Conservation (phyloP, 2,113 vertebrate species). For the Tretioscincus oriximinensis region DNA sequence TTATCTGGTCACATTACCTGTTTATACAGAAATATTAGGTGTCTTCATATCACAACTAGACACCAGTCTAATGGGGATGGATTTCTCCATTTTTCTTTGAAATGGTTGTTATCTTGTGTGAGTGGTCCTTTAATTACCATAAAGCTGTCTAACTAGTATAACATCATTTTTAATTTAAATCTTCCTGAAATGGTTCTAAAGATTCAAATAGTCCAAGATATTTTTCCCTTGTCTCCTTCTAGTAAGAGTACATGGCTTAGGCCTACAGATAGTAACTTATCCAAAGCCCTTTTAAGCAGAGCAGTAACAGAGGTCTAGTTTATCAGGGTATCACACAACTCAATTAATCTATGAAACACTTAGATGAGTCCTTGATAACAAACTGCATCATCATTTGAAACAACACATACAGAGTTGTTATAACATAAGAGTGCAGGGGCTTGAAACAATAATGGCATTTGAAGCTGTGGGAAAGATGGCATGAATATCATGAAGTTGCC, state of each 20-base stretch:
- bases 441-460: neutral
- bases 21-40: conserved; percentile 17
- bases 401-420: neutral
- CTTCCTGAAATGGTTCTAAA: neutral
- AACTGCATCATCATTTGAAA: neutral
- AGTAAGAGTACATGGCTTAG: neutral
- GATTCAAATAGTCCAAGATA: neutral
- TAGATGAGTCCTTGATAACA: neutral
- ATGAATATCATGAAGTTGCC: neutral
- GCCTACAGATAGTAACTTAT: neutral
- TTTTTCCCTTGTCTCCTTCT: neutral
- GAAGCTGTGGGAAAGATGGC: neutral
- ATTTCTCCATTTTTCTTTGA: neutral
- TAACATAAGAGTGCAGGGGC: neutral
- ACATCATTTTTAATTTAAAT: neutral
- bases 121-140: neutral
- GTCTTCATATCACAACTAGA: conserved; percentile 27
- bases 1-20: conserved; percentile 43
- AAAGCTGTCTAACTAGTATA: neutral
- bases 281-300: neutral
- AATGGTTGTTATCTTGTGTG: neutral
- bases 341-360: neutral
- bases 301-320: neutral
- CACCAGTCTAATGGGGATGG: neutral
- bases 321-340: neutral